phyloP scores from a whole-genome alignment of 2,113 vertebrate genomes.

The Misgurnus anguillicaudatus region DNA sequence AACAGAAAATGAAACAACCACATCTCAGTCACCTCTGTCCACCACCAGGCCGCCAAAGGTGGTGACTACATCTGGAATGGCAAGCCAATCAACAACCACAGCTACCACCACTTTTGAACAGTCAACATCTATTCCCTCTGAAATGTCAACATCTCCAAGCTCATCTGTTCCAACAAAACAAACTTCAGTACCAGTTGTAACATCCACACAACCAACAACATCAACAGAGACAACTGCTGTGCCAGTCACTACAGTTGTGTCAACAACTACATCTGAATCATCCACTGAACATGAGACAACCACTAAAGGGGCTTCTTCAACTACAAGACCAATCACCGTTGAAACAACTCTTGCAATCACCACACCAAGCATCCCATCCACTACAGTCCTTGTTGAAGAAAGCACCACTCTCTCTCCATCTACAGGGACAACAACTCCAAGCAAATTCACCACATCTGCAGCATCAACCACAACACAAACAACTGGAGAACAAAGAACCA shows the following conservation, averaged over 20 bases:
- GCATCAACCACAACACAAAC: background rate
- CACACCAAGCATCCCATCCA: background rate
- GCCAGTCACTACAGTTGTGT: background rate
- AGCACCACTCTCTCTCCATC: background rate
- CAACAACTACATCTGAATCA: background rate
- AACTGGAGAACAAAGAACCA: slow-evolving; percentile 9
- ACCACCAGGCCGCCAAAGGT: slow-evolving; percentile 8
- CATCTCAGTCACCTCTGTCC: background rate
- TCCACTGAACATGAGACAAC: background rate
- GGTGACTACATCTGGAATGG: background rate
- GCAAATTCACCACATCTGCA: background rate
- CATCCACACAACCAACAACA: background rate
- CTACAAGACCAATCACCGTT: slow-evolving; percentile 2
- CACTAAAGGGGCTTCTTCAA: slow-evolving; percentile 7
- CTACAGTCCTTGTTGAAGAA: background rate
- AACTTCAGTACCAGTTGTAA: background rate
- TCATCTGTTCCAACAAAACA: background rate
- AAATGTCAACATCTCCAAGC: background rate
- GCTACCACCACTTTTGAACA: background rate
- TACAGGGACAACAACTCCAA: background rate
- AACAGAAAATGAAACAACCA: background rate
- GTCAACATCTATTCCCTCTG: slow-evolving; percentile 32
- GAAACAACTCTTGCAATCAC: slow-evolving; percentile 14
- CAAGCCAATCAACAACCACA: background rate
- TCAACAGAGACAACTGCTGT: background rate